Base-by-base conservation (phyloP, 2,113 vertebrate genomes). In the Pelecanus crispus region DNA sequence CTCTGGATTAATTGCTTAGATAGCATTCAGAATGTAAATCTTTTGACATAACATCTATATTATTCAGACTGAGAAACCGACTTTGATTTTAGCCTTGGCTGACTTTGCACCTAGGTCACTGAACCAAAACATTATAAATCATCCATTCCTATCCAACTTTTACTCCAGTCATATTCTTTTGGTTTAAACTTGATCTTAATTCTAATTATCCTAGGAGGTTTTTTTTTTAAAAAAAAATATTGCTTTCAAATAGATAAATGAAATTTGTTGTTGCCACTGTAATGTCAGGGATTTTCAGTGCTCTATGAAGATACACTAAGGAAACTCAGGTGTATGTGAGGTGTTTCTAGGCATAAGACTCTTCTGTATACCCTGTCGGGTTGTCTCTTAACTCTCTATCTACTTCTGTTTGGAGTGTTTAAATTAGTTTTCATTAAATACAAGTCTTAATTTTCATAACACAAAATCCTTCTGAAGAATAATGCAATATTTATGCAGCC, bases 21-120 rank as follows among this genome's bases (percentile, higher is more conserved):
- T 81, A 95, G 52, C 42, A 94, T 85, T 93, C 70, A 90, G 59
- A 96, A 97, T 90, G 62, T 93, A 95, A 97, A 88, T 97, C 96
- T 94, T 90, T 80, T 62, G 67, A 44, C 25, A 44, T 89, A 94
- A 93, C 83, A 66, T 68, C 92, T 94, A n/a, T 78, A 67, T 86
- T 91, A 90, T 71, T 91, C 58, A 59, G 40, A 50, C 17, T 56
- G 56, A 40, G 91, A 94, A 86, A 47, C 17, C 11, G 66, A 12
- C 71, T 95, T 94, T 93, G 55, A 85, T 97, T 96, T 95, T 95
- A 95, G 61, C 74, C 78, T 92, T 97, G 92, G 38, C 68, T 97
- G 93, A 88, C 75, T 97, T 92, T 95, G 68, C 65, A 91, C 87
- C n/a, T 82, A n/a, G 83, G 65, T 89, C 87, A 93, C 78, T 45